Percentiles rank a stretch among this genome's conserved stretches.
phyloP scores from a whole-genome alignment of 2,888 invertebrate species.

The Andrena minutula region DNA sequence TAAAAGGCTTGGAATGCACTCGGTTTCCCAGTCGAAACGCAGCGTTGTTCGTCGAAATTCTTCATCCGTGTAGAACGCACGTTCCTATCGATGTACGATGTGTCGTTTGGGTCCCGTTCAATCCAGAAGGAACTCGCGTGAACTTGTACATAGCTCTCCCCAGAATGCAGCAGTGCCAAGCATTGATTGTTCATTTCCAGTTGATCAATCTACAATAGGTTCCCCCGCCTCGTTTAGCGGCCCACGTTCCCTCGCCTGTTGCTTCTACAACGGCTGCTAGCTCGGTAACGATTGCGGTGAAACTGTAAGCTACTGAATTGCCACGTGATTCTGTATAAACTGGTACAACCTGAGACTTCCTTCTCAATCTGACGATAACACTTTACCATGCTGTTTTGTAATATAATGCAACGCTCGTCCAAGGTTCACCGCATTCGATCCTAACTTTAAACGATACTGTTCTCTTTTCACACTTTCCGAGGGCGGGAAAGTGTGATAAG shows the following conservation, averaged over 20 bases:
- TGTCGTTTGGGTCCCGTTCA: slow-evolving; percentile 21
- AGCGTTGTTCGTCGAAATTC: neutral
- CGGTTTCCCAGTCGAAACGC: no score
- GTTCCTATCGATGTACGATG: slow-evolving; percentile 11
- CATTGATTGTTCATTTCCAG: slow-evolving; percentile 64
- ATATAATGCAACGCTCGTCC: slow-evolving; percentile 11
- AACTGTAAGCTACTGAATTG: neutral
- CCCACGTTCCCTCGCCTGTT: slow-evolving; percentile 21
- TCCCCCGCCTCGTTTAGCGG: slow-evolving; percentile 13
- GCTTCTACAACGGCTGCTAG: slow-evolving; percentile 13
- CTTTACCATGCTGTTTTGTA: neutral
- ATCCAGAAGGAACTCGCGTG: slow-evolving; percentile 53
- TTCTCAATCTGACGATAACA: neutral
- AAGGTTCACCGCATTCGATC: slow-evolving; percentile 35
- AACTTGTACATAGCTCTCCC: slow-evolving; percentile 79
- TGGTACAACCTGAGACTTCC: neutral
- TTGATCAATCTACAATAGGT: slow-evolving; percentile 20
- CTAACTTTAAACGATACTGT: slow-evolving; percentile 9
- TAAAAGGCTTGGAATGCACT: neutral
- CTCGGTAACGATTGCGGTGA: slow-evolving; percentile 29
- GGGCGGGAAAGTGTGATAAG: slow-evolving; percentile 36
- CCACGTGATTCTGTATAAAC: slow-evolving; percentile 8
- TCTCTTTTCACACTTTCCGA: slow-evolving; percentile 27
- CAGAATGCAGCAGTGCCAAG: slow-evolving; percentile 73
- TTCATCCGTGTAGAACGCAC: neutral